Evolutionary conservation across 2,888 invertebrate genomes (phyloP), one percentile per base, ranked within the genome.

Genomic region (Strigamia crassipes): DNA sequence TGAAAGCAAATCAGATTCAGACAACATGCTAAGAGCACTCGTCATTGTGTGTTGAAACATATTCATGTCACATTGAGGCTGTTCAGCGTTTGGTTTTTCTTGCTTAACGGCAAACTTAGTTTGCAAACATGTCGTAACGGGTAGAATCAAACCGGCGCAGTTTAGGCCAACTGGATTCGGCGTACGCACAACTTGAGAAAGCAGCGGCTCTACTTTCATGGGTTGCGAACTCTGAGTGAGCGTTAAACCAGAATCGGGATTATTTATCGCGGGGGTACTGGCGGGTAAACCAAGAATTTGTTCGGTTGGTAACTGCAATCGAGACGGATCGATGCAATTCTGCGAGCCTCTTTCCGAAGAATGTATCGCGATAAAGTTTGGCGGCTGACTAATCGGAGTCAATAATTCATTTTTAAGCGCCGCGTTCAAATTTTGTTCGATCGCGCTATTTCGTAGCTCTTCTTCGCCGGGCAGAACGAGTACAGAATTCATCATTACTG

Each of bases 1-100:
- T 87, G 93, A 94, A 85, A 96, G 91, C 85, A 96, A 90, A 89
- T 96, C 95, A 88, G 93, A 93, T 88, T 95, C 95, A 84, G 94
- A 94, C 92, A 96, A 94, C 86, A 93, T 92, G 12, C 94, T 93
- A 85, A 95, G 90, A 78, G 86, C 86, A 78, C 18, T 81, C 15
- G 81, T 81, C 81, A 81, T 81, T 15, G 56, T 77, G 77, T 73
- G 42, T 27, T 81, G 81, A 81, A 81, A 81, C 21, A 34, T 81
- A 38, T 56, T 81, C 81, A 81, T 81, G 18, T 81, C 81, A 18
- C 81, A 61, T 23, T 81, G 81, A 15, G 18, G n/a, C 21, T 78
- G 38, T 18, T 41, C 66, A 27, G 46, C 9, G 9, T 56, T 56
- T 23, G 51, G 21, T 31, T 80, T 80, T 23, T 80, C 80, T 42